Evolutionary conservation across 1,140 invertebrate species (phyloP).

Genomic region (Tachypleus tridentatus): DNA sequence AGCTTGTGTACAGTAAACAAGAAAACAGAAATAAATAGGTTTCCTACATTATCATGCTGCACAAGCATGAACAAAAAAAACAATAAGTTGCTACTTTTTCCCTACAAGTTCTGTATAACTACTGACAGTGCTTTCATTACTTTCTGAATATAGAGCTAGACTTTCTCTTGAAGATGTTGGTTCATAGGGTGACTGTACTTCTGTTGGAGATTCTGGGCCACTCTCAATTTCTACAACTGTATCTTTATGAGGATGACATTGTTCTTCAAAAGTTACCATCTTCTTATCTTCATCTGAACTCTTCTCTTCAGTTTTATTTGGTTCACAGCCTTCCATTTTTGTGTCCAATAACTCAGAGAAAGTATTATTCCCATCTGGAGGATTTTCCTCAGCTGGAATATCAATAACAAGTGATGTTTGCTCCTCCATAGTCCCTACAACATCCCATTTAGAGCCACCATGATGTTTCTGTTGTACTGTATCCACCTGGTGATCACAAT

Average conservation of each 20-base stretch:
- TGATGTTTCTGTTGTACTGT: too few species aligned
- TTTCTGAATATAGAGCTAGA: conserved; percentile 18
- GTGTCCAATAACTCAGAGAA: background rate
- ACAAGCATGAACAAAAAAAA: too few species aligned
- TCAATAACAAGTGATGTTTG: background rate
- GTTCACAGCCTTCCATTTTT: background rate
- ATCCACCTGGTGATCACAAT: too few species aligned
- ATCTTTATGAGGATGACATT: conserved; percentile 8
- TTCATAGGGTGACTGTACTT: conserved; percentile 15
- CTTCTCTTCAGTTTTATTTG: background rate
- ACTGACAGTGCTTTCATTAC: conserved; percentile 25
- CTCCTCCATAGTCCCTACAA: conserved; percentile 1
- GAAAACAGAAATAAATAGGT: too few species aligned
- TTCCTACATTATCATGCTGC: too few species aligned
- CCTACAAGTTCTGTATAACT: conserved; percentile 19
- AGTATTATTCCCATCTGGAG: background rate
- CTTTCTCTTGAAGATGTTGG: conserved; percentile 23
- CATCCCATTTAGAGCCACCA: background rate
- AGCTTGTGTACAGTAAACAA: too few species aligned
- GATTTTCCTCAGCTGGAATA: background rate
- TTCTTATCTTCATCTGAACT: conserved; percentile 9
- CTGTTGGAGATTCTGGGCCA: conserved; percentile 3
- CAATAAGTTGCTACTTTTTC: too few species aligned
- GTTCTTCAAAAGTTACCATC: conserved; percentile 6
- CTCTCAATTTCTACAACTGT: background rate